Evolutionary conservation across 1,140 invertebrate genomes (phyloP), one percentile per base, ranked within the genome.

Genomic region (Araneus ventricosus): DNA sequence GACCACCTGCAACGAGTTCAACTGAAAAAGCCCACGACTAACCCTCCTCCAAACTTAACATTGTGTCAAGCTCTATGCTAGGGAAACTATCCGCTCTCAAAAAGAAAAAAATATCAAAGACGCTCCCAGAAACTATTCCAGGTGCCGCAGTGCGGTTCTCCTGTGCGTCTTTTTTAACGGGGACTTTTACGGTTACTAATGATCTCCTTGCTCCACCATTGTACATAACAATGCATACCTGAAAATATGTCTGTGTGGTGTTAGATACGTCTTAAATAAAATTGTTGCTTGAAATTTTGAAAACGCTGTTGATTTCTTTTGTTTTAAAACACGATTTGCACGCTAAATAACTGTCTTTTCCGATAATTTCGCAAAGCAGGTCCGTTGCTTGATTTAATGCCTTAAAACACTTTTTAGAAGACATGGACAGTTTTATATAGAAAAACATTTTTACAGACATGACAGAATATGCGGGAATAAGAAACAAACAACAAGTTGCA

Each of bases 1-100:
- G 24, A 37, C 87, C 24, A 39, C 70, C 14, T 67, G 37, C 8
- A 92, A 92, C 61, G 90, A 86, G 27, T 84, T 91, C 75, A 82
- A 84, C 79, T 84, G 52, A 67, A 85, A 80, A 41, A 24, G 27
- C 79, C 80, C 27, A 20, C n/a, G 82, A 84, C 14, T 52, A 22
- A 75, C 70, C 27, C 70, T n/a, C 70, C 70, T 67, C 70, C 30
- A 37, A 34, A 14, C 70, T 7, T 22, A 63, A 63, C 59, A 17
- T 30, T 75, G 70, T 75, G 70, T 37, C 27, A 75, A 75, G 30
- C 70, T 34, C 70, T 75, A 30, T 75, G 70, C 70, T 75, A 75
- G 30, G 30, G 70, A 37, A 37, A 34, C 70, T 34, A 17, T 30
- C 17, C 70, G 70, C 70, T 75, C 34, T 30, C 70, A 75, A 75